Base-by-base conservation (phyloP, 2,888 invertebrate genomes). In the Bruchidius siliquastri region DNA sequence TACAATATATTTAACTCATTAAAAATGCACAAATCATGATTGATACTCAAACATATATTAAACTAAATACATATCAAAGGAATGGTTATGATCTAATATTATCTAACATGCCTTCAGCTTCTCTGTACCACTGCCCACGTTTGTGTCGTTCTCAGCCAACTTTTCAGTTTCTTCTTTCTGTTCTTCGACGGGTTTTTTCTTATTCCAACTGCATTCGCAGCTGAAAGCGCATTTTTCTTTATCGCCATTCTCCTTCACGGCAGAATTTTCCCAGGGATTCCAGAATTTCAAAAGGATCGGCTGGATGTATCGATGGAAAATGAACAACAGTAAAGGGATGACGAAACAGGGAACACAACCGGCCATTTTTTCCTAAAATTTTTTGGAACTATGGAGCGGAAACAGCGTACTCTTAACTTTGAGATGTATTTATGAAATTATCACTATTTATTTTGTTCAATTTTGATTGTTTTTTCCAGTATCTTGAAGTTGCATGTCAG, bases 281-380 rank as follows among this genome's bases (percentile, higher is more conserved):
- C 95, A 96, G 83, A 92, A 92, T 77, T 92, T 92, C 72, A 94
- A 84, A 71, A 96, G 86, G 77, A 95, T 89, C 0, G 96, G 96
- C 84, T 96, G 95, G 76, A 96, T 89, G 81, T 94, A 93, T 83
- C 92, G 92, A 84, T 95, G 94, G 92, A 95, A 96, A 76, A 96
- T 89, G 82, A 93, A 93, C 20, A 96, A 88, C 69, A 96, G 87
- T 75, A 95, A 87, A 0, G 96, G 96, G 84, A 96, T 92, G 76
- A 95, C 91, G 81, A 96, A 93, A 85, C 96, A 96, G 21, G 96
- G 95, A 75, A 96, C 89, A 84, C 96, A 96, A 49, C 86, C 86
- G 76, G 86, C 87, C 87, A 87, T 87, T 76, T 74, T 76, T 22
- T 70, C 0, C 20, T 3, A 26, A 20, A 2, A 18, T n/a, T 30